Percentiles rank a stretch among this genome's conserved stretches.
Evolutionary conservation across 1,140 invertebrate species (phyloP).

Genomic region (Zaprionus lachaisei): DNA sequence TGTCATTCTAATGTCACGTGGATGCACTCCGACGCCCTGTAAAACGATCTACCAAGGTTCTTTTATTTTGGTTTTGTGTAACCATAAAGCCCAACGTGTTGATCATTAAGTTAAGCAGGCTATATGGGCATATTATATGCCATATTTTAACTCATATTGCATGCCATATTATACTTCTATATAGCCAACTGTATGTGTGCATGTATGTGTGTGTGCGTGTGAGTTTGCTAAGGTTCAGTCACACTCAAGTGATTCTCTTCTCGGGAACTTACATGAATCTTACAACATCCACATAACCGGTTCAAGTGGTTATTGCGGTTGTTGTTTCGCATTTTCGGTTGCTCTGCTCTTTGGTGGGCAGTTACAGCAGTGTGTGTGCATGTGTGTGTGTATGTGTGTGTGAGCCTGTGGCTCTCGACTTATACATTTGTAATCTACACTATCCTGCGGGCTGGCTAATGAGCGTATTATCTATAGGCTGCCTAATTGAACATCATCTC

Average conservation of each 20-base stretch:
- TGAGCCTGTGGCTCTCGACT: slow-evolving; percentile 18
- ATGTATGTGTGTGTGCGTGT: neutral
- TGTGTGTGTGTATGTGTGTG: slow-evolving; percentile 37
- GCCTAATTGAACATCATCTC: slow-evolving; percentile 14
- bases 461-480: slow-evolving; percentile 12
- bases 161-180: slow-evolving; percentile 9
- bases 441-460: slow-evolving; percentile 58
- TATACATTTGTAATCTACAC: slow-evolving; percentile 57
- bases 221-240: slow-evolving; percentile 69
- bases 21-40: slow-evolving; percentile 17
- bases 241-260: slow-evolving; percentile 74
- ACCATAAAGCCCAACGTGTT: slow-evolving; percentile 27
- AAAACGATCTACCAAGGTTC: slow-evolving; percentile 34
- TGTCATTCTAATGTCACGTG: slow-evolving; percentile 71
- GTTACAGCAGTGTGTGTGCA: slow-evolving; percentile 23
- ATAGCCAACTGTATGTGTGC: slow-evolving; percentile 8
- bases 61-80: slow-evolving; percentile 2
- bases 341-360: slow-evolving; percentile 55
- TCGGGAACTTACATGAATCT: slow-evolving; percentile 72
- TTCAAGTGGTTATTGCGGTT: slow-evolving; percentile 58
- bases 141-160: slow-evolving; percentile 21
- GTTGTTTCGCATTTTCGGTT: slow-evolving; percentile 70
- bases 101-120: slow-evolving; percentile 51
- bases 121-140: slow-evolving; percentile 6
- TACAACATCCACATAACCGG: slow-evolving; percentile 72